A percentile compares a stretch with the other conserved stretches of the same genome.
Evolutionary conservation across 2,888 invertebrate genomes (phyloP).

Genomic region (Oscheius sp.): DNA sequence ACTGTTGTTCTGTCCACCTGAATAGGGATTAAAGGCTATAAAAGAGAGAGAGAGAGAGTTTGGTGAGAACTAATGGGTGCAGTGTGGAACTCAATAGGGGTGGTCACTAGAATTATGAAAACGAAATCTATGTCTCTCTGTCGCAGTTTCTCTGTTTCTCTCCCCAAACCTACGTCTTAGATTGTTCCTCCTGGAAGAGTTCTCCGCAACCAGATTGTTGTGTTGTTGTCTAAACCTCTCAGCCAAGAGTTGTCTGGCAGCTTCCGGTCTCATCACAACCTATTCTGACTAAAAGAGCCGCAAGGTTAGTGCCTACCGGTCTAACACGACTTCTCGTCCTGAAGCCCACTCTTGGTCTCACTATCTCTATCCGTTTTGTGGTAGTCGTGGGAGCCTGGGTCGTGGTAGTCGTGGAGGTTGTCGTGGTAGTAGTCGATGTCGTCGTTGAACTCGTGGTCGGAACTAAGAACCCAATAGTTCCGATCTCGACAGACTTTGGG

Average conservation of each 20-base stretch:
- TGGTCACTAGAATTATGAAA: background rate
- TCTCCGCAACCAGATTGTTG: background rate
- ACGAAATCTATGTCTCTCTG: background rate
- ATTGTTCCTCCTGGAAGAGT: background rate
- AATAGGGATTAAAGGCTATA: background rate
- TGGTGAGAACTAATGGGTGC: background rate
- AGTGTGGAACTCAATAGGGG: background rate
- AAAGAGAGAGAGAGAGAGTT: background rate
- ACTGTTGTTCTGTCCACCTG: constrained; percentile 19
- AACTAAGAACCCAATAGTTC: constrained; percentile 7
- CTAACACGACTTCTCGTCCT: constrained; percentile 1
- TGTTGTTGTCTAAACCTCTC: constrained; percentile 30
- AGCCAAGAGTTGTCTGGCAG: constrained; percentile 9
- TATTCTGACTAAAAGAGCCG: constrained; percentile 15
- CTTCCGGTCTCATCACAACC: constrained; percentile 21
- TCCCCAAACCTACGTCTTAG: constrained; percentile 22
- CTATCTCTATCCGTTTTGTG: constrained; percentile 1
- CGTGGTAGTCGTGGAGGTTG: constrained; percentile 33
- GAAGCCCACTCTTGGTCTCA: constrained; percentile 21
- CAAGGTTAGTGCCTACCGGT: constrained; percentile 28
- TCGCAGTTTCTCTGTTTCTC: background rate
- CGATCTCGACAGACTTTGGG: background rate
- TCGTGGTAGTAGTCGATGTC: constrained; percentile 38
- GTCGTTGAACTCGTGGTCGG: constrained; percentile 25
- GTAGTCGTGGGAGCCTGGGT: constrained; percentile 16